Evolutionary conservation across 2,113 vertebrate species (phyloP).

Genomic region (Pavo muticus): DNA sequence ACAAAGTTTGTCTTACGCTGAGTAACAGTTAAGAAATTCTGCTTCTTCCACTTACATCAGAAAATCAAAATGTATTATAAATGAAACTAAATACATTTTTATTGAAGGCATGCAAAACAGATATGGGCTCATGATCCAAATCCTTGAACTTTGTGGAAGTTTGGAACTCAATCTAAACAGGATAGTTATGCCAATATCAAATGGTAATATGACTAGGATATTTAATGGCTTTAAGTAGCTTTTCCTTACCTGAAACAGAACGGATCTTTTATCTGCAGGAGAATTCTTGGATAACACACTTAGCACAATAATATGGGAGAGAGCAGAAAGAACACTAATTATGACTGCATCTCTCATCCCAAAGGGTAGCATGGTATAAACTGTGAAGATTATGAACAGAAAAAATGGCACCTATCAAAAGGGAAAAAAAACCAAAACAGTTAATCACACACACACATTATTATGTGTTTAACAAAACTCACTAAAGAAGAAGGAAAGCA

Average conservation of each 20-base stretch:
- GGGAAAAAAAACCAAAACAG: not conserved
- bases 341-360: conserved; percentile 84
- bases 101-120: not conserved
- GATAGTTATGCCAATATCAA: not conserved
- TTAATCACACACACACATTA: not conserved
- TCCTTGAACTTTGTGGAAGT: rapidly evolving
- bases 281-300: conserved; percentile 22
- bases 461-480: not conserved
- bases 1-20: not conserved
- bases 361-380: conserved; percentile 94
- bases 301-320: conserved; percentile 88
- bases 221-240: not conserved
- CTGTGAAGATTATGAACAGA: conserved; percentile 93
- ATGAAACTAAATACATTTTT: not conserved
- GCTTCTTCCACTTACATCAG: not conserved
- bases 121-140: not conserved
- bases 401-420: conserved; percentile 91
- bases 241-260: conserved; percentile 82
- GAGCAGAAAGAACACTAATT: conserved; percentile 83
- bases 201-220: not conserved
- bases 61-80: not conserved
- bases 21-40: not conserved
- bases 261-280: not conserved
- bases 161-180: not conserved
- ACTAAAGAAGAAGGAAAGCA: not conserved